Evolutionary conservation across 2,888 invertebrate genomes (phyloP).

Genomic region (Autographa gamma): DNA sequence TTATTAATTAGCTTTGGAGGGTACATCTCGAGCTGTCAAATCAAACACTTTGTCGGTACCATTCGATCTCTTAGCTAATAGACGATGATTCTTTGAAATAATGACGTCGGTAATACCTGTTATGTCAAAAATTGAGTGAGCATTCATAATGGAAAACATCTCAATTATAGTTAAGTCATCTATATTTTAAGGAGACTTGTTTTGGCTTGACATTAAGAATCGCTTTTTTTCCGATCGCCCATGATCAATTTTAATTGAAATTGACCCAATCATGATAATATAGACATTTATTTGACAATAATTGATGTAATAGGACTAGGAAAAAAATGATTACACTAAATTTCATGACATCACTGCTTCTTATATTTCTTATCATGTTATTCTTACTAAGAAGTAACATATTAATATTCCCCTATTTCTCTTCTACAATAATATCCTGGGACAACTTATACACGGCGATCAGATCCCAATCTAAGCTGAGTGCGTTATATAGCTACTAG

Average conservation of each 20-base stretch:
- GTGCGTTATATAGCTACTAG: no score
- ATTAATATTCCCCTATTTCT: no score
- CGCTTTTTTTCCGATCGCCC: constrained; percentile 25
- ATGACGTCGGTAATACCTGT: constrained; percentile 62
- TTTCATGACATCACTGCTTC: background rate
- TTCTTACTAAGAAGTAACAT: no score
- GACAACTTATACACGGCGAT: no score
- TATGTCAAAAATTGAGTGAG: constrained; percentile 63
- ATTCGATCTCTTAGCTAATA: constrained; percentile 73
- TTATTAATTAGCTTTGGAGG: constrained; percentile 87
- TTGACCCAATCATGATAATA: constrained; percentile 17
- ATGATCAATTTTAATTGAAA: constrained; percentile 18
- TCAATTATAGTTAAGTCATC: constrained; percentile 59
- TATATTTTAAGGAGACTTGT: constrained; percentile 49
- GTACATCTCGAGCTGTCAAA: constrained; percentile 86
- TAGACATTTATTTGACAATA: constrained; percentile 28
- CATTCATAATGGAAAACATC: constrained; percentile 47
- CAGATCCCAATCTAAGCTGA: no score
- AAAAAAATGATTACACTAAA: background rate
- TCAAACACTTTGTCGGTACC: constrained; percentile 85
- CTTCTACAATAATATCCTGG: no score
- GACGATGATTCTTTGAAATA: constrained; percentile 82
- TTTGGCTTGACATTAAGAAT: constrained; percentile 54
- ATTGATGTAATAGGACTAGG: background rate
- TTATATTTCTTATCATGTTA: no score